phyloP scores from a whole-genome alignment of 2,888 invertebrate species.

The Lasius platythorax region DNA sequence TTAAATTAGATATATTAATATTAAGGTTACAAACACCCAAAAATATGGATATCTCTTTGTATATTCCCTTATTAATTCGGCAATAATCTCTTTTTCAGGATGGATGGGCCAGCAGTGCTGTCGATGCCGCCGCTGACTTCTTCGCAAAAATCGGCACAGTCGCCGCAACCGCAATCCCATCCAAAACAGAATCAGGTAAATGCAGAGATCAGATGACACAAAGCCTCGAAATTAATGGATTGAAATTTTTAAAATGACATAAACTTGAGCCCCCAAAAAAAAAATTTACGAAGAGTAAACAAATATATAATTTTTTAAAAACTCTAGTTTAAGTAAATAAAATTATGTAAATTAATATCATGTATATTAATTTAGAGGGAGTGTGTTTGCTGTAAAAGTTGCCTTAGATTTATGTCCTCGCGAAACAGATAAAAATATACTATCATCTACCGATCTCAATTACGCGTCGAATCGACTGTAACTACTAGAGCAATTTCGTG shows the following conservation, averaged over 20 bases:
- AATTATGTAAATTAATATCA: neutral
- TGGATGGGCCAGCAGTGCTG: conserved; percentile 87
- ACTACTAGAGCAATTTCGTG: neutral
- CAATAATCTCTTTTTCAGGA: conserved; percentile 74
- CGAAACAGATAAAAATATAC: neutral
- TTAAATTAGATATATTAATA: neutral
- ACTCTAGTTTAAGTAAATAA: neutral
- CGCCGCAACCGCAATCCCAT: conserved; percentile 85
- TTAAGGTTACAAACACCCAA: conserved; percentile 6
- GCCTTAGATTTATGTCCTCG: neutral
- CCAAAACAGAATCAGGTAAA: conserved; percentile 88
- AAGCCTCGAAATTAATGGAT: conserved; percentile 19
- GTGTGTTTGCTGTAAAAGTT: neutral
- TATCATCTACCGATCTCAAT: neutral
- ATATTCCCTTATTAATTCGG: neutral
- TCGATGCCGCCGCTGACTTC: conserved; percentile 86
- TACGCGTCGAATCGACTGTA: neutral
- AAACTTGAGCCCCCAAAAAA: neutral
- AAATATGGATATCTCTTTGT: neutral
- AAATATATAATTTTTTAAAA: neutral
- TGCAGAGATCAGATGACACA: conserved; percentile 6
- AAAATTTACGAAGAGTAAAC: neutral
- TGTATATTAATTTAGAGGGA: neutral
- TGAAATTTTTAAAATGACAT: neutral
- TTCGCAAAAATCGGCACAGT: conserved; percentile 86